Evolutionary conservation across 2,888 invertebrate species (phyloP), one percentile per base, ranked within the genome.

Genomic region (Apoderus coryli): DNA sequence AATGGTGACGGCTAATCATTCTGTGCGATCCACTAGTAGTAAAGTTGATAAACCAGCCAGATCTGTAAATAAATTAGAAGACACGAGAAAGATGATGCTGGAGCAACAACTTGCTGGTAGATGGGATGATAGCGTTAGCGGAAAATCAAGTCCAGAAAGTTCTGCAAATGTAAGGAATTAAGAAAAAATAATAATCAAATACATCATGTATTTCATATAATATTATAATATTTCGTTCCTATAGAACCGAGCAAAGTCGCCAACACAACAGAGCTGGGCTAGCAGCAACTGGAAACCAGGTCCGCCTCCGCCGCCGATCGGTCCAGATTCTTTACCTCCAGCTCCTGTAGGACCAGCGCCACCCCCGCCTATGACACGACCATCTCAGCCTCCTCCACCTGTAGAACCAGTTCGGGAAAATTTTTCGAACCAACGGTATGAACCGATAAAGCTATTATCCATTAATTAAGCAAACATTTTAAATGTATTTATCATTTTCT

Each of bases 1-100:
- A 53, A 72, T 80, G 52, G 86, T 89, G 0, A 89, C 88, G 0
- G 81, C 86, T 0, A 84, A 81, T 44, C 86, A 88, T 53, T 86
- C 85, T 3, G 77, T 88, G 0, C 65, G 86, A 12, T 76, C 74
- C 1, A 76, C 74, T 1, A 70, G 78, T 4, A 78, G 79, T 10
- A 74, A 74, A 12, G 45, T 52, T 2, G 81, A 84, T 42, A 74
- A 74, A 38, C 67, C 67, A 3, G 72, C 77, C 2, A 65, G 79
- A 1, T 69, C 74, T 0, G 76, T 86, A 28, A 72, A 69, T 41
- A 85, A 89, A 50, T 57, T 90, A 22, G 86, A 88, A 52, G 85
- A 86, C 39, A 82, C 86, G 5, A 66, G 89, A 31, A 82, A 81
- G 49, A 60, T 81, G 46, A 74, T 88, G 67, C 56, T 90, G 16